Evolutionary conservation across 2,113 vertebrate genomes (phyloP), one percentile per base, ranked within the genome.

Genomic region (Thunnus maccoyii): DNA sequence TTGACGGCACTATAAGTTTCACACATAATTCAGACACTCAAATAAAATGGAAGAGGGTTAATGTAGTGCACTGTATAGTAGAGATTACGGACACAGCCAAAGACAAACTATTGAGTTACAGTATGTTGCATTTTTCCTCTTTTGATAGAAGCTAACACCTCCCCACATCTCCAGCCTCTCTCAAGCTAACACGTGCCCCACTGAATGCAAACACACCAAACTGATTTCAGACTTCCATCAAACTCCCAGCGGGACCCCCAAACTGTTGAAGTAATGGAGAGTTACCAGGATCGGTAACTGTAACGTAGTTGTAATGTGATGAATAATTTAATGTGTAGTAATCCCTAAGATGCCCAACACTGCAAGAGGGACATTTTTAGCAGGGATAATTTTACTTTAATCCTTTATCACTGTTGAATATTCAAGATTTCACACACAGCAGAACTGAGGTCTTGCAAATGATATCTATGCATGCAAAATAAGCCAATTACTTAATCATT

Each of bases 401-500:
- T 20, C 22, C 22, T 56, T 15, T 32, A 11, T 30, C 50, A 47
- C 71, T 54, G 47, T 3, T 52, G 30, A 48, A 51, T 63, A 75
- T 62, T 10, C 1, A 22, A 18, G 20, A 4, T 47, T 44, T 47
- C 8, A 10, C 7, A 16, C 13, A 56, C 30, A 32, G 18, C n/a
- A n/a, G 15, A 69, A n/a, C 16, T 12, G 41, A 25, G n/a, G n/a
- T 30, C 11, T 41, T 4, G 11, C 16, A 27, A 8, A 14, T 22
- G 9, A 8, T 41, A 41, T 47, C 54, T 41, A 14, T 27, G 65
- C 70, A 72, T 63, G 44, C 16, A 20, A 82, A 65, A 78, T 32
- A 44, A 65, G 60, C 25, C 58, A 70, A 36, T 85, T 81, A 76
- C 82, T 78, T 48, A 83, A 81, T 75, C 62, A 51, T 71, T 22